Conservation (phyloP, 2,113 vertebrate genomes). For the Callipepla californica region DNA sequence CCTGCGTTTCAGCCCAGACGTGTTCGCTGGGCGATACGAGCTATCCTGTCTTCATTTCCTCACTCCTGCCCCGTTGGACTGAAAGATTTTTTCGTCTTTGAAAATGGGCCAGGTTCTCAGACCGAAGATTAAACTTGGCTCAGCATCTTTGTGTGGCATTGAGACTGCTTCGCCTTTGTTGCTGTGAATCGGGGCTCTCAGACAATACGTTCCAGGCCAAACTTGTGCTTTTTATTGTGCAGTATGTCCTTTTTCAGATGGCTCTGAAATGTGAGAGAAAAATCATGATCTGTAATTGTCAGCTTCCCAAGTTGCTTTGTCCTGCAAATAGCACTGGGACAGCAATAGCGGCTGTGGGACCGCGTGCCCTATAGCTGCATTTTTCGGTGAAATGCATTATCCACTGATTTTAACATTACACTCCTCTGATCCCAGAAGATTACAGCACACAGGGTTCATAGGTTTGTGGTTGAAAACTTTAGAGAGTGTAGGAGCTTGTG, state of each 20-base stretch:
- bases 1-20: slow-evolving; percentile 12
- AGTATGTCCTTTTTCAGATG: not conserved
- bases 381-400: not conserved
- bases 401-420: not conserved
- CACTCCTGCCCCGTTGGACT: slow-evolving; percentile 19
- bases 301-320: not conserved
- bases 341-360: not conserved
- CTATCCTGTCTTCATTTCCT: slow-evolving; percentile 62
- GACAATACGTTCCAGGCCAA: slow-evolving; percentile 31
- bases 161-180: slow-evolving; percentile 43
- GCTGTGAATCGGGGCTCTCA: slow-evolving; percentile 35
- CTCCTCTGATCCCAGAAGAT: not conserved
- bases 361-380: not conserved
- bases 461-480: not conserved
- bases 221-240: slow-evolving; percentile 21
- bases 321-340: slow-evolving; percentile 4
- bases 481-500: not conserved
- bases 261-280: slow-evolving; percentile 12
- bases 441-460: not conserved
- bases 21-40: slow-evolving; percentile 57
- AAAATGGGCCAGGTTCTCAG: slow-evolving; percentile 54
- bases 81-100: slow-evolving; percentile 54
- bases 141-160: slow-evolving; percentile 39
- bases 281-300: not conserved
- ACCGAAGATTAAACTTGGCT: slow-evolving; percentile 61